Evolutionary conservation across 1,140 invertebrate species (phyloP).

Genomic region (Aphaenogaster ashmeadi): DNA sequence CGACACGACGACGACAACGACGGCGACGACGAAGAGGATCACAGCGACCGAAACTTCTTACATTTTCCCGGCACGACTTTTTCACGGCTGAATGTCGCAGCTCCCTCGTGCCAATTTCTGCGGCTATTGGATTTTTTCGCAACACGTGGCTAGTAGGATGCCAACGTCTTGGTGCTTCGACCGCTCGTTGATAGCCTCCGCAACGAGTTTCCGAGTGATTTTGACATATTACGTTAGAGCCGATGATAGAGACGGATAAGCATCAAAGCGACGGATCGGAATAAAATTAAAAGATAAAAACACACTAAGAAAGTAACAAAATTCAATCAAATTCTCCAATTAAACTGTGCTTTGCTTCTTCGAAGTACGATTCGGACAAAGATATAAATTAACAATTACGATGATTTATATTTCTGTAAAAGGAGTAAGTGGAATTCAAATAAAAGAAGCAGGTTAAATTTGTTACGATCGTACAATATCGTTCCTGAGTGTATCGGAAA

Average conservation of each 20-base stretch:
- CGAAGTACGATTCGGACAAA: not conserved
- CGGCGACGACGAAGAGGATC: slow-evolving; percentile 27
- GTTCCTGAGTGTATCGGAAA: not conserved
- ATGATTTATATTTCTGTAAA: not conserved
- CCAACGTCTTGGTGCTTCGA: slow-evolving; percentile 27
- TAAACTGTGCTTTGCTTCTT: not conserved
- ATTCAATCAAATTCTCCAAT: not conserved
- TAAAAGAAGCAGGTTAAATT: slow-evolving; percentile 12
- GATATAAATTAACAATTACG: not conserved
- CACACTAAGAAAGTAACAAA: not conserved
- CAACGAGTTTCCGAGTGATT: slow-evolving; percentile 43
- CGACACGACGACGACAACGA: slow-evolving; percentile 19
- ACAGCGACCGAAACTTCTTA: slow-evolving; percentile 64
- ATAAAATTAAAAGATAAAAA: not conserved
- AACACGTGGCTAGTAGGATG: slow-evolving; percentile 52
- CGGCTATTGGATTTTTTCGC: slow-evolving; percentile 71
- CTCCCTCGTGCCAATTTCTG: slow-evolving; percentile 72
- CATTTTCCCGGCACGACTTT: slow-evolving; percentile 73
- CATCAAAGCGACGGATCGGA: not conserved
- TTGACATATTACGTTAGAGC: slow-evolving; percentile 33
- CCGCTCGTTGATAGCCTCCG: slow-evolving; percentile 18
- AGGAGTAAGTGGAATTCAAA: not conserved
- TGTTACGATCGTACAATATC: not conserved
- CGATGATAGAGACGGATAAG: not conserved
- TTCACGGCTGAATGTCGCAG: slow-evolving; percentile 70